Conservation (phyloP, 2,888 invertebrate species). For the Ochlodes sylvanus region DNA sequence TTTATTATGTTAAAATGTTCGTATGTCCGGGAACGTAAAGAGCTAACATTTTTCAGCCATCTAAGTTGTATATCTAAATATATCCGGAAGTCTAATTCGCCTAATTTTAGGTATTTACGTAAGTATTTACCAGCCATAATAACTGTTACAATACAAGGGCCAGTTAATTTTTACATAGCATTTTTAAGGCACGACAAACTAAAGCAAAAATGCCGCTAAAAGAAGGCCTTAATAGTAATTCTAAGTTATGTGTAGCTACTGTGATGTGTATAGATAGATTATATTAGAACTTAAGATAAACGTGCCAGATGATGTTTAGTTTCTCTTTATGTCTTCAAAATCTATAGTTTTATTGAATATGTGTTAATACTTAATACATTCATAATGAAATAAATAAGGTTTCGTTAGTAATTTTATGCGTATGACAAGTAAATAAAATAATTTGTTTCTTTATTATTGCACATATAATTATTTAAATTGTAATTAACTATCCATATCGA, state of each 20-base stretch:
- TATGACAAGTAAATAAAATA: not conserved
- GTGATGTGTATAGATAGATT: constrained; percentile 67
- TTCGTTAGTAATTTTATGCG: not conserved
- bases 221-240: constrained; percentile 35
- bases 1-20: too few relatives aligned
- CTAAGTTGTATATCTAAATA: not conserved
- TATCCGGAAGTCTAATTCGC: constrained; percentile 4
- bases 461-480: not conserved
- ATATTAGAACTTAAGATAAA: constrained; percentile 65
- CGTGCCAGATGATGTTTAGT: constrained; percentile 69
- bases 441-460: not conserved
- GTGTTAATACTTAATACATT: constrained; percentile 14
- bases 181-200: constrained; percentile 25
- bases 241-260: constrained; percentile 50
- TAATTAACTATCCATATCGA: not conserved
- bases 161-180: constrained; percentile 29
- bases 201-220: not conserved
- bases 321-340: constrained; percentile 34
- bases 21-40: too few relatives aligned
- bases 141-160: constrained; percentile 34
- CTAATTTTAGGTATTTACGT: constrained; percentile 3
- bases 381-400: not conserved
- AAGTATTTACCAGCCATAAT: constrained; percentile 38
- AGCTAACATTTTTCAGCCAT: too few relatives aligned
- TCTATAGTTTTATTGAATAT: constrained; percentile 29